Conservation (phyloP, 2,888 invertebrate genomes). For the Drosophila crucigera region DNA sequence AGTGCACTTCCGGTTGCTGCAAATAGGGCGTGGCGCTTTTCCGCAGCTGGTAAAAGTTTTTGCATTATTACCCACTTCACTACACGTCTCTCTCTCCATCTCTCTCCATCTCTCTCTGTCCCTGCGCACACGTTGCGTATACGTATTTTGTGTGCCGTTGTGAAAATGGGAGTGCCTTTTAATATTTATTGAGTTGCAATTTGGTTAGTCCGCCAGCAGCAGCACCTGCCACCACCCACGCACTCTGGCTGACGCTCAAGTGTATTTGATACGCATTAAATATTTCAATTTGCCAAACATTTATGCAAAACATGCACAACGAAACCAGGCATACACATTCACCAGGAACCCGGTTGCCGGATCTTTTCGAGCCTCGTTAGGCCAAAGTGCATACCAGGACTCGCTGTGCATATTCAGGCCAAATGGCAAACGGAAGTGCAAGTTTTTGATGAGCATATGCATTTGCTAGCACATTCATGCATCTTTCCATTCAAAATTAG, state of each 20-base stretch:
- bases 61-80: slow-evolving; percentile 11
- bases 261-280: slow-evolving; percentile 71
- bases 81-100: neutral
- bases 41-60: slow-evolving; percentile 36
- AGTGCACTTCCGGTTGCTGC: slow-evolving; percentile 57
- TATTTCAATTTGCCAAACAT: slow-evolving; percentile 76
- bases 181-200: slow-evolving; percentile 77
- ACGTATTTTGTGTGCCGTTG: slow-evolving; percentile 41
- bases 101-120: neutral
- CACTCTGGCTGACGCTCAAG: slow-evolving; percentile 31
- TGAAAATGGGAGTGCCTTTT: slow-evolving; percentile 61
- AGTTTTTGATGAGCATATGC: slow-evolving; percentile 54
- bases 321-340: slow-evolving; percentile 3
- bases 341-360: slow-evolving; percentile 15
- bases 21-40: slow-evolving; percentile 22
- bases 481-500: neutral
- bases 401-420: slow-evolving; percentile 39
- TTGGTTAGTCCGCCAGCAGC: slow-evolving; percentile 16
- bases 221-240: neutral
- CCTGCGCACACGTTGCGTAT: slow-evolving; percentile 39
- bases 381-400: slow-evolving; percentile 28
- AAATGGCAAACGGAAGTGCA: slow-evolving; percentile 59
- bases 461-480: slow-evolving; percentile 22
- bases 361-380: slow-evolving; percentile 49
- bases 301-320: slow-evolving; percentile 62